Evolutionary conservation across 2,888 invertebrate genomes (phyloP).

Genomic region (Allophyes oxyacanthae): DNA sequence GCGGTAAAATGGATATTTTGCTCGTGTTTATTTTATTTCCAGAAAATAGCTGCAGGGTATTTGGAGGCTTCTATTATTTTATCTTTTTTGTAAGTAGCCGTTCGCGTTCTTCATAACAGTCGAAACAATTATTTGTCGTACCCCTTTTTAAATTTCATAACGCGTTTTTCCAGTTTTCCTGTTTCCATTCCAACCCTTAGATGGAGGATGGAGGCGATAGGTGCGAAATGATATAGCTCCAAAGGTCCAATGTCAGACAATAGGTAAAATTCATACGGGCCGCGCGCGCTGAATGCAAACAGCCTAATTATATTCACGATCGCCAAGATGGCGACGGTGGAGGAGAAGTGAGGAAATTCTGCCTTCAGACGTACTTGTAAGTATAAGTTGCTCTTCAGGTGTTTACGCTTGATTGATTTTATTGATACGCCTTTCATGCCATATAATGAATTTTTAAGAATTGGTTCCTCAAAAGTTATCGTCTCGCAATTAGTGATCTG

Average conservation of each 20-base stretch:
- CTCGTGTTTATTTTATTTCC: conserved; percentile 66
- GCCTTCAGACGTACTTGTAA: conserved; percentile 57
- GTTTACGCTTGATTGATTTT: conserved; percentile 66
- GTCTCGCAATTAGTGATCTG: conserved; percentile 2
- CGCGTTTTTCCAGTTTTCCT: conserved; percentile 67
- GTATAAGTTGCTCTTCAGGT: conserved; percentile 64
- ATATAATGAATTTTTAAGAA: conserved; percentile 16
- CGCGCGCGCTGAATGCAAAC: conserved; percentile 84
- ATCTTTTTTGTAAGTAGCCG: conserved; percentile 42
- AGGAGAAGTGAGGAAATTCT: conserved; percentile 47
- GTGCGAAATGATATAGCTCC: conserved; percentile 88
- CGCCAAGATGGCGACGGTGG: conserved; percentile 79
- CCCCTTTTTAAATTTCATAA: conserved; percentile 79
- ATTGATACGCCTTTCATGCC: conserved; percentile 52
- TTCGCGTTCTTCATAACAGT: conserved; percentile 47
- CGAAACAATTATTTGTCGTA: conserved; percentile 52
- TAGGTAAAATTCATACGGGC: conserved; percentile 88
- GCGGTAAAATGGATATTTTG: conserved; percentile 70
- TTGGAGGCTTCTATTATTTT: conserved; percentile 42
- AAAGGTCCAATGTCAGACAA: conserved; percentile 88
- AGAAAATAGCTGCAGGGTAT: conserved; percentile 56
- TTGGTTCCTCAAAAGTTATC: conserved; percentile 6
- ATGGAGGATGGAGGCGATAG: conserved; percentile 71
- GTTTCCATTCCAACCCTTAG: conserved; percentile 61
- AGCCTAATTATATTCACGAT: conserved; percentile 80